Percentiles rank a stretch among this genome's conserved stretches.
Evolutionary conservation across 2,888 invertebrate genomes (phyloP).

Genomic region (Tinea pellionella): DNA sequence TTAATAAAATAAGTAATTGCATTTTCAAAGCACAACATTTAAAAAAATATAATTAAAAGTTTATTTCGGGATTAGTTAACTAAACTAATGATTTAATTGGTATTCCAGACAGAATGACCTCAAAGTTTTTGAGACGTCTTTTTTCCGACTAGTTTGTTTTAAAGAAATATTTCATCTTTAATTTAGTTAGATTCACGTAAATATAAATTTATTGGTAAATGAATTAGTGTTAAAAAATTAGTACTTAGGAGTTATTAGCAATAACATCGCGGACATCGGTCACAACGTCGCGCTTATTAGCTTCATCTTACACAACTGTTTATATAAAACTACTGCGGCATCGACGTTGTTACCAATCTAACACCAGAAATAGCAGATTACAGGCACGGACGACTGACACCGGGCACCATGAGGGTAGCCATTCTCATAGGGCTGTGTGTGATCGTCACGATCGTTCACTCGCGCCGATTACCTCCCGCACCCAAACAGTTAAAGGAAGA

Average conservation of each 20-base stretch:
- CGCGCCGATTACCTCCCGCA: constrained; percentile 38
- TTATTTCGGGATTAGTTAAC: neutral
- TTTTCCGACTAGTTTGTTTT: neutral
- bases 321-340: constrained; percentile 64
- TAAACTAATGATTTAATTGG: neutral
- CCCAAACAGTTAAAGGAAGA: constrained; percentile 29
- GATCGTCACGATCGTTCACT: constrained; percentile 31
- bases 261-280: neutral
- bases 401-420: constrained; percentile 38
- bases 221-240: no score
- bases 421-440: constrained; percentile 39
- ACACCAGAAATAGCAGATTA: neutral
- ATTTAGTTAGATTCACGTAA: no score
- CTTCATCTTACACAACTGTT: constrained; percentile 57
- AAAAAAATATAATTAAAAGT: no score
- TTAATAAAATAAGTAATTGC: no score
- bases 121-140: neutral
- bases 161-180: neutral
- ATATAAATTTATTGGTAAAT: no score
- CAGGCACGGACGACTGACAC: neutral
- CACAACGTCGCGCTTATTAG: constrained; percentile 10
- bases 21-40: no score
- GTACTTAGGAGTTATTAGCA: neutral
- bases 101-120: neutral
- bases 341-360: constrained; percentile 48